phyloP scores from a whole-genome alignment of 2,113 vertebrate genomes.

The Sapayoa aenigma region DNA sequence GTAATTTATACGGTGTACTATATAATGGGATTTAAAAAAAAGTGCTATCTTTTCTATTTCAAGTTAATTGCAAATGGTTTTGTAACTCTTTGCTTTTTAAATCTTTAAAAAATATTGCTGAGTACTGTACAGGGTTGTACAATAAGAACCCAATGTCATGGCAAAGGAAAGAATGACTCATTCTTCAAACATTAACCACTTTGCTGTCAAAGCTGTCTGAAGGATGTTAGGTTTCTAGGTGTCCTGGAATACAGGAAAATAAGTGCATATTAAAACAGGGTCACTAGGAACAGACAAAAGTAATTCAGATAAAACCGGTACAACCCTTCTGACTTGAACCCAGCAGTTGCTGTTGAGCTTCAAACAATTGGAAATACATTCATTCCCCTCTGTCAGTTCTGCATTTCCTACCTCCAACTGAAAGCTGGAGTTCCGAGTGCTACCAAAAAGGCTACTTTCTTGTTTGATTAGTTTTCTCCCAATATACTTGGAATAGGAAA shows the following conservation, averaged over 20 bases:
- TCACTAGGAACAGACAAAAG: background rate
- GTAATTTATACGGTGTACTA: constrained; percentile 99
- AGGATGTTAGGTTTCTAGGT: constrained; percentile 50
- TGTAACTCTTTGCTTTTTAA: constrained; percentile 97
- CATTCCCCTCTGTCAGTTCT: background rate
- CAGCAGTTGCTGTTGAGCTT: background rate
- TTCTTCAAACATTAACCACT: constrained; percentile 75
- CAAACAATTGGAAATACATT: constrained; percentile 6
- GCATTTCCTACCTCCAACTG: constrained; percentile 26
- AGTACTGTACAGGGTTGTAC: constrained; percentile 94
- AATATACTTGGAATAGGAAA: background rate
- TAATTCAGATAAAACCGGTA: background rate
- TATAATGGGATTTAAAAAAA: constrained; percentile 90
- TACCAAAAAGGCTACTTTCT: background rate
- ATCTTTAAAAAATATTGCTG: constrained; percentile 85
- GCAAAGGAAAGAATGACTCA: constrained; percentile 73
- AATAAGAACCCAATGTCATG: constrained; percentile 83
- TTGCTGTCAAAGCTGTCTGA: constrained; percentile 71
- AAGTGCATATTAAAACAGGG: constrained; percentile 58
- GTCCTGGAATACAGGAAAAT: constrained; percentile 33
- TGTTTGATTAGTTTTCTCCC: background rate
- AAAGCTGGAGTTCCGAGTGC: background rate
- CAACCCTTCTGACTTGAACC: background rate
- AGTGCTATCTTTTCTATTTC: constrained; percentile 98
- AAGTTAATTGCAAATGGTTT: constrained; percentile 91